A percentile compares a stretch with the other conserved stretches of the same genome.
phyloP scores from a whole-genome alignment of 1,140 invertebrate species.

The Euborellia annulipes region DNA sequence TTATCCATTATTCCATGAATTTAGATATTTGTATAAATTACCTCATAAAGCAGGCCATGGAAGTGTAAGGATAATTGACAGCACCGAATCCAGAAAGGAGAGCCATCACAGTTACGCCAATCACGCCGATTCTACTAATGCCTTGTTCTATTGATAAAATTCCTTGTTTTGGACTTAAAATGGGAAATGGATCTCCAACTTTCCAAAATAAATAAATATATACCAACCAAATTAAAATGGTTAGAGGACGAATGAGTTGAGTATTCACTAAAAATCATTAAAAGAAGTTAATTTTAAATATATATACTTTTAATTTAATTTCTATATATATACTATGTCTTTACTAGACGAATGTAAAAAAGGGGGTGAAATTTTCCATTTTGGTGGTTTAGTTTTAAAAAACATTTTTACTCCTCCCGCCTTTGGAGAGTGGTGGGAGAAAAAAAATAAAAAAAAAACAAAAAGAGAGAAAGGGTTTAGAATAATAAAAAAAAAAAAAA shows the following conservation, averaged over 20 bases:
- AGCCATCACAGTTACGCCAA: conserved; percentile 99
- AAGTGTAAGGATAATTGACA: conserved; percentile 98
- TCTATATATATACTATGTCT: too few relatives aligned
- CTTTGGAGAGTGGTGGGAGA: too few relatives aligned
- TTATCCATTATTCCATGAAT: too few relatives aligned
- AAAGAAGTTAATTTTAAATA: conserved; percentile 2
- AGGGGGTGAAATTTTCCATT: too few relatives aligned
- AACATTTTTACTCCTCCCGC: too few relatives aligned
- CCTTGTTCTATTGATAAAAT: conserved; percentile 91
- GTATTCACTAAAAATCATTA: conserved; percentile 61
- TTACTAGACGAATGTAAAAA: too few relatives aligned
- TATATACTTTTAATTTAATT: neutral
- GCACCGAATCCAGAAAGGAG: conserved; percentile 98
- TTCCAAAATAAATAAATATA: conserved; percentile 98
- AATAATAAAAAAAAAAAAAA: too few relatives aligned
- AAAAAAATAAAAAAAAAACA: too few relatives aligned
- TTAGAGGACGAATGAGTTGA: conserved; percentile 62
- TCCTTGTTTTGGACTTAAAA: conserved; percentile 85
- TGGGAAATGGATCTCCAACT: conserved; percentile 97
- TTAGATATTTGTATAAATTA: conserved; percentile 24
- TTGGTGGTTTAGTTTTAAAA: too few relatives aligned
- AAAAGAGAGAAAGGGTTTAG: too few relatives aligned
- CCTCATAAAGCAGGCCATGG: conserved; percentile 97
- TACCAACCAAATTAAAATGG: conserved; percentile 70
- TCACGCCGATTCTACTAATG: conserved; percentile 89